Evolutionary conservation across 2,888 invertebrate genomes (phyloP).

Genomic region (Trachelus iudaicus): DNA sequence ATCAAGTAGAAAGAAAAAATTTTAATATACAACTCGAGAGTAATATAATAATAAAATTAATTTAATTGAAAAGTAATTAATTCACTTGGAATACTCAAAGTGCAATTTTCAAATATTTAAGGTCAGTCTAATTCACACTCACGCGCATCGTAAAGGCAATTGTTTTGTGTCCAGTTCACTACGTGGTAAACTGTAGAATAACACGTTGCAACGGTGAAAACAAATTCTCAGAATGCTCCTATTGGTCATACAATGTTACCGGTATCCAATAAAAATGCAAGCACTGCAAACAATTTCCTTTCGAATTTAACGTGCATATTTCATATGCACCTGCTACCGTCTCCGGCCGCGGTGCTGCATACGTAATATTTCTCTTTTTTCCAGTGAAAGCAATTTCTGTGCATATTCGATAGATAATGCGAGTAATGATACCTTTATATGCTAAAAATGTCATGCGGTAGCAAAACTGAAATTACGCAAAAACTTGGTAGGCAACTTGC

Average conservation of each 20-base stretch:
- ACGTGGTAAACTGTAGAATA: not conserved
- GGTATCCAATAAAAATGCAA: slow-evolving; percentile 1
- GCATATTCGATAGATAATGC: not conserved
- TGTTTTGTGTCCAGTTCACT: not conserved
- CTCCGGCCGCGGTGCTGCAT: not conserved
- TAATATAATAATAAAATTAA: not conserved
- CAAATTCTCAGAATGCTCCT: not conserved
- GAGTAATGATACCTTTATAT: not conserved
- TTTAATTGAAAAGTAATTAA: too few relatives aligned
- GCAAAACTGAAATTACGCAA: not conserved
- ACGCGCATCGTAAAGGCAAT: not conserved
- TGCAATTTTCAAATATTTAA: not conserved
- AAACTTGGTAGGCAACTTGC: not conserved
- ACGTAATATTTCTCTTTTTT: not conserved
- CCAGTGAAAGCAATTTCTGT: not conserved
- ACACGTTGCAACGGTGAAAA: not conserved
- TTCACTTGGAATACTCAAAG: not conserved
- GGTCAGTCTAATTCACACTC: not conserved
- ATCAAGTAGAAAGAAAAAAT: not conserved
- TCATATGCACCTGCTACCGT: slow-evolving; percentile 7
- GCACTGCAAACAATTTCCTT: slow-evolving; percentile 11
- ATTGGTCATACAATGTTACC: not conserved
- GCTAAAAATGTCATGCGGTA: not conserved
- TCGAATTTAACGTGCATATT: slow-evolving; percentile 11
- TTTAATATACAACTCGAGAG: not conserved